These are phyloP conservation scores for Anthophora plumipes DNA, from an alignment of 2,888 invertebrate genomes.

Conservation along the genomic window DNA sequence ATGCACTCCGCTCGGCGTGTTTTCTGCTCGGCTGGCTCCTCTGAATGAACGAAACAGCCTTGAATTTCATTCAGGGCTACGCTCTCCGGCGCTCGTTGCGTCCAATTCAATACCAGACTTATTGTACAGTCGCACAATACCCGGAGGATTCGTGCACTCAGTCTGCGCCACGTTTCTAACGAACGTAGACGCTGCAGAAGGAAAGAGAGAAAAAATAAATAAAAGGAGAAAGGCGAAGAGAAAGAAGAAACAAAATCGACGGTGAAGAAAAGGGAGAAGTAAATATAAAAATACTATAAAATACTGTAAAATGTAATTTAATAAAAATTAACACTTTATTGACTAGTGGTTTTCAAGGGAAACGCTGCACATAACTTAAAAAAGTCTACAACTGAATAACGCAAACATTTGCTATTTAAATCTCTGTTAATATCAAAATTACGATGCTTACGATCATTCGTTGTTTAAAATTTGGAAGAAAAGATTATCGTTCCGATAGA, in stretches of 20 bases:
- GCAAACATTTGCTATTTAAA: too few relatives aligned
- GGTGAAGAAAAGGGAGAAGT: neutral
- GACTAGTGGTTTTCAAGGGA: too few relatives aligned
- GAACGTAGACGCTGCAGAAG: constrained; percentile 21
- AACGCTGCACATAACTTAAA: too few relatives aligned
- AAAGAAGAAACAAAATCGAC: neutral
- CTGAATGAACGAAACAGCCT: constrained; percentile 49
- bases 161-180: constrained; percentile 39
- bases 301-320: too few relatives aligned
- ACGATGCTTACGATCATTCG: too few relatives aligned
- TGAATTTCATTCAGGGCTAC: constrained; percentile 41
- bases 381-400: too few relatives aligned
- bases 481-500: too few relatives aligned
- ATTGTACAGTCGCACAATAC: constrained; percentile 42
- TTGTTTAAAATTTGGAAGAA: too few relatives aligned
- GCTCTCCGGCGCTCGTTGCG: constrained; percentile 21
- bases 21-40: constrained; percentile 23
- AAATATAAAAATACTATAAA: too few relatives aligned
- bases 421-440: too few relatives aligned
- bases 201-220: neutral
- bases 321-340: too few relatives aligned
- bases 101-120: constrained; percentile 56
- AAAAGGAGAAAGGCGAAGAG: neutral
- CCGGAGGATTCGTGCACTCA: constrained; percentile 23
- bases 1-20: neutral